A percentile compares a stretch with the other conserved stretches of the same genome.
Evolutionary conservation across 2,888 invertebrate species (phyloP).

Genomic region (Ceramica pisi): DNA sequence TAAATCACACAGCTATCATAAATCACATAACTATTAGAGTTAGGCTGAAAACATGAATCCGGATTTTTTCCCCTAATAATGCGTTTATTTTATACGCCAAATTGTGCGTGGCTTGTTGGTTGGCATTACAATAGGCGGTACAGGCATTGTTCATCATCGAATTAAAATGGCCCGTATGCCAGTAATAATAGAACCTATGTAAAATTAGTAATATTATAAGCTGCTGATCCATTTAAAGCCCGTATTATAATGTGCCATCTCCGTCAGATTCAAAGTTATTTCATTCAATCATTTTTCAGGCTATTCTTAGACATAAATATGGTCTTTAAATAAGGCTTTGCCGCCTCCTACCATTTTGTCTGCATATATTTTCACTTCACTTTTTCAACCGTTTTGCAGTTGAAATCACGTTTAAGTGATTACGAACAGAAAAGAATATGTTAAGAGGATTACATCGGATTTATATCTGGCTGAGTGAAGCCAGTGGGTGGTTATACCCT

Average conservation of each 20-base stretch:
- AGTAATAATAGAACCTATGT: conserved; percentile 6
- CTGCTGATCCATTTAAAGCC: conserved; percentile 5
- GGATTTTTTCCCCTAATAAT: not conserved
- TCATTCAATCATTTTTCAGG: not conserved
- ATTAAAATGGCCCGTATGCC: conserved; percentile 9
- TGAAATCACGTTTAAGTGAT: not conserved
- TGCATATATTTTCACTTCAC: not conserved
- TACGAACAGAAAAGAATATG: not conserved
- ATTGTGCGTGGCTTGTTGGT: conserved; percentile 1
- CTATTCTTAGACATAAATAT: not conserved
- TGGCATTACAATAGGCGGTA: conserved; percentile 5
- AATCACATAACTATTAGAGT: too few relatives aligned
- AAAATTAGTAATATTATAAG: too few relatives aligned
- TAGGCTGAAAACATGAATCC: not conserved
- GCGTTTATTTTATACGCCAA: not conserved
- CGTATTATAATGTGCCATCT: not conserved
- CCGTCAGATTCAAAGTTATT: not conserved
- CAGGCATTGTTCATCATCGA: conserved; percentile 21
- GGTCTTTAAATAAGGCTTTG: not conserved
- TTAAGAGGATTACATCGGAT: conserved; percentile 17
- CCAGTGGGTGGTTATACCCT: too few relatives aligned
- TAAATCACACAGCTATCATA: too few relatives aligned
- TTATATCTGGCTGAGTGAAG: conserved; percentile 12
- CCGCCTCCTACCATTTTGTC: not conserved
- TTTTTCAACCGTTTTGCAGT: conserved; percentile 12